Base-by-base conservation (phyloP, 2,888 invertebrate species). In the Zelleria hepariella region DNA sequence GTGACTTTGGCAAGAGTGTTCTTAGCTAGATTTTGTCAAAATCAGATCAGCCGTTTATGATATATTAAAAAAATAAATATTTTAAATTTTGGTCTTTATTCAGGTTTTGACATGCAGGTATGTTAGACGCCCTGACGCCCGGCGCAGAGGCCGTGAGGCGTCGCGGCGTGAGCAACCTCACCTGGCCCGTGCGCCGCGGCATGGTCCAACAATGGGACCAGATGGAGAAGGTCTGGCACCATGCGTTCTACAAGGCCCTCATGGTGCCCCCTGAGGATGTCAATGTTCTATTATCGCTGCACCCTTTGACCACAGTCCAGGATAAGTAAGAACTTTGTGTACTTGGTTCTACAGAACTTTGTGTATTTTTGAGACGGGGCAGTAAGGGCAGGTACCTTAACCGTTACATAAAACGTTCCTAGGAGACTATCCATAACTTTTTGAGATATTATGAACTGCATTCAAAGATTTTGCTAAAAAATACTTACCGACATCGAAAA, bases 211-310 rank as follows among this genome's bases (percentile, higher is more conserved):
- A 95, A 78, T 96, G 95, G 95, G 94, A 95, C 66, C 95, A 95
- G 70, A 94, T 96, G 93, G 96, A 96, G 80, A 96, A 95, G 79
- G 93, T 96, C 67, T 96, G 95, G 95, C 94, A 95, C 75, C 94
- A 96, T 77, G 92, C 94, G 24, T 96, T 95, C 82, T 96, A 95
- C 88, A 94, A 93, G 72, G 94, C 94, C 72, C 87, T 96, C 59
- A 90, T 93, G 66, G 93, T 95, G 10, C 94, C 95, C 2, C 96
- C 96, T 0, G 96, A 96, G 78, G 93, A 94, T 68, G 92, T 94
- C 67, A 94, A 93, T 18, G 92, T 96, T 42, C 90, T 96, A 68
- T 90, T 95, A 63, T 93, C 95, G 2, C 93, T 96, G 72, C 95
- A 95, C 54, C 96, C 96, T 0, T 89, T 96, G 56, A 94, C 94